These are phyloP conservation scores for Jacana jacana DNA, from an alignment of 2,113 vertebrate genomes.

Conservation along the genomic window DNA sequence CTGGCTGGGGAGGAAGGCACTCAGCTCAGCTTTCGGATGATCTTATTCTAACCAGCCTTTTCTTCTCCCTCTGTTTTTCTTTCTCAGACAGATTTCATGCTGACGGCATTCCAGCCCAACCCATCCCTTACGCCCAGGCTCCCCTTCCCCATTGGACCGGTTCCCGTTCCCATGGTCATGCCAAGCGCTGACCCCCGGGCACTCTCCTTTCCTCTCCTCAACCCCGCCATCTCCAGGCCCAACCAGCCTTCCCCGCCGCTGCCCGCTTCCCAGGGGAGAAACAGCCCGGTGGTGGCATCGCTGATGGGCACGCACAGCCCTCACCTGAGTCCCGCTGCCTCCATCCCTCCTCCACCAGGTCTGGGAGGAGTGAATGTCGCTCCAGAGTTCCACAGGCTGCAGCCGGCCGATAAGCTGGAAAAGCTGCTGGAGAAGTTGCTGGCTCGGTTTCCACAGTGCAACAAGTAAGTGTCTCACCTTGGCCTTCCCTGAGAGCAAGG, in stretches of 20 bases:
- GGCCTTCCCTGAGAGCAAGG: fast-evolving
- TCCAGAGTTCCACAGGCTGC: slow-evolving; percentile 65
- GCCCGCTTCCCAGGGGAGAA: slow-evolving; percentile 66
- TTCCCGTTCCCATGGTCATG: slow-evolving; percentile 80
- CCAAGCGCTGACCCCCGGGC: slow-evolving; percentile 77
- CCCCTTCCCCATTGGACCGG: slow-evolving; percentile 77
- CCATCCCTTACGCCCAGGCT: slow-evolving; percentile 72
- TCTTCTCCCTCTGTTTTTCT: neutral
- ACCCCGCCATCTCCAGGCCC: slow-evolving; percentile 68
- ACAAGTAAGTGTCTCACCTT: slow-evolving; percentile 63
- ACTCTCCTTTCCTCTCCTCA: slow-evolving; percentile 75
- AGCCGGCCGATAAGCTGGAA: slow-evolving; percentile 82
- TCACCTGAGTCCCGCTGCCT: slow-evolving; percentile 50
- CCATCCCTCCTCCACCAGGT: slow-evolving; percentile 75
- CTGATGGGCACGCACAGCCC: slow-evolving; percentile 61
- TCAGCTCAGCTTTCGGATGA: fast-evolving
- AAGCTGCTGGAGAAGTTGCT: slow-evolving; percentile 88
- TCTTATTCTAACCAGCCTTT: slow-evolving; percentile 13
- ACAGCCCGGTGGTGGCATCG: slow-evolving; percentile 51
- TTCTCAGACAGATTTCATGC: slow-evolving; percentile 79
- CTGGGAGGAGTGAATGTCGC: slow-evolving; percentile 50
- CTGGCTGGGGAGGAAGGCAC: neutral
- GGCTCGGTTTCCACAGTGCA: slow-evolving; percentile 84
- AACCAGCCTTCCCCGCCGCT: slow-evolving; percentile 69
- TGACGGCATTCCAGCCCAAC: slow-evolving; percentile 73